A percentile compares a stretch with the other conserved stretches of the same genome.
phyloP scores from a whole-genome alignment of 2,797 vertebrate species.

The Pygocentrus nattereri region DNA sequence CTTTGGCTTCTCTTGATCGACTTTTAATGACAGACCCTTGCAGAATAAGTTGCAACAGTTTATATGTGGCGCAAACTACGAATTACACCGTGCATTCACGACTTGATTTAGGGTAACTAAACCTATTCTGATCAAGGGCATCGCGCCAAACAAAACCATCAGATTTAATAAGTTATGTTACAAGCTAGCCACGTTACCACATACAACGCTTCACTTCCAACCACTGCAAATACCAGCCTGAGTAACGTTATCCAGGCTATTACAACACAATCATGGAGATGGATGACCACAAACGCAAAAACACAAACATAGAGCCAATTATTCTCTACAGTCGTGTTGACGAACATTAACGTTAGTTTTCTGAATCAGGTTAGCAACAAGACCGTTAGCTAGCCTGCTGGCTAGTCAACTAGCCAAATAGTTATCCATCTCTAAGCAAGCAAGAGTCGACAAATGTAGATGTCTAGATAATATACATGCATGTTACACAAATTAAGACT shows the following conservation, averaged over 20 bases:
- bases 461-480: not conserved
- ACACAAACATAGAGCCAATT: not conserved
- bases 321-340: too few relatives aligned
- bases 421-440: not conserved
- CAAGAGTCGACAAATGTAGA: not conserved
- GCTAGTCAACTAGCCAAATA: not conserved
- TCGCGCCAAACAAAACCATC: not conserved
- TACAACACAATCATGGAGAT: not conserved
- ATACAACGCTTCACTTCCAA: not conserved
- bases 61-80: not conserved
- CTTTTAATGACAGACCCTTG: not conserved
- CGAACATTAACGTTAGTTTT: not conserved
- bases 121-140: not conserved
- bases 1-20: not conserved
- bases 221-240: not conserved
- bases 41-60: not conserved
- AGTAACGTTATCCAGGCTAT: too few relatives aligned
- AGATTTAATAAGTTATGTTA: not conserved
- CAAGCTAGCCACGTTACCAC: not conserved
- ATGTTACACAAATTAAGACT: not conserved
- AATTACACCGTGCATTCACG: not conserved
- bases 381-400: constrained; percentile 14
- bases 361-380: constrained; percentile 8
- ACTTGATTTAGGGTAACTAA: not conserved
- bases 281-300: not conserved